Conservation (phyloP, 2,113 vertebrate species). For the Proteles cristata region DNA sequence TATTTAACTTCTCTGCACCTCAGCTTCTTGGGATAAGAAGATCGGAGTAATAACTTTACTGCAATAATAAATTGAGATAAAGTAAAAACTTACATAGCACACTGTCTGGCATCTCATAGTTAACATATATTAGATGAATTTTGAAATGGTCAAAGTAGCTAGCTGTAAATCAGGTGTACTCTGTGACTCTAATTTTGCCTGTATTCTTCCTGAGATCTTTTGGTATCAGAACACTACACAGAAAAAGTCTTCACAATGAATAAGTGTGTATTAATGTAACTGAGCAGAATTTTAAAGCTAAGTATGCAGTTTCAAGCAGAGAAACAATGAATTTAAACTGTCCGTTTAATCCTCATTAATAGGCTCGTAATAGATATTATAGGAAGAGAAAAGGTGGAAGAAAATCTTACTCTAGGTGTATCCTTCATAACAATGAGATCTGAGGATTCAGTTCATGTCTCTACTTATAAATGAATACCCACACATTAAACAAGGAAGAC, state of each 20-base stretch:
- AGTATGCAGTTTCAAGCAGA: not conserved
- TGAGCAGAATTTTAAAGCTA: conserved; percentile 22
- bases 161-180: not conserved
- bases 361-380: conserved; percentile 26
- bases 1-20: not conserved
- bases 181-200: not conserved
- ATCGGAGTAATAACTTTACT: not conserved
- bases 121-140: not conserved
- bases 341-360: not conserved
- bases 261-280: conserved; percentile 12
- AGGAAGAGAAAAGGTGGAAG: not conserved
- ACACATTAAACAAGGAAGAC: conserved; percentile 44
- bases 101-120: not conserved
- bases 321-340: conserved; percentile 17
- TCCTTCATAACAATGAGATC: conserved; percentile 65
- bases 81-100: not conserved
- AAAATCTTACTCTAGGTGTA: not conserved
- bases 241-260: not conserved
- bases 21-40: not conserved
- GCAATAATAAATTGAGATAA: not conserved
- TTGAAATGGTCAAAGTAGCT: not conserved
- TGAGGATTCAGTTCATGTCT: conserved; percentile 58
- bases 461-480: conserved; percentile 58
- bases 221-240: not conserved
- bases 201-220: not conserved